Percentiles rank a stretch among this genome's conserved stretches.
phyloP scores from a whole-genome alignment of 2,113 vertebrate species.

The Reinhardtius hippoglossoides region DNA sequence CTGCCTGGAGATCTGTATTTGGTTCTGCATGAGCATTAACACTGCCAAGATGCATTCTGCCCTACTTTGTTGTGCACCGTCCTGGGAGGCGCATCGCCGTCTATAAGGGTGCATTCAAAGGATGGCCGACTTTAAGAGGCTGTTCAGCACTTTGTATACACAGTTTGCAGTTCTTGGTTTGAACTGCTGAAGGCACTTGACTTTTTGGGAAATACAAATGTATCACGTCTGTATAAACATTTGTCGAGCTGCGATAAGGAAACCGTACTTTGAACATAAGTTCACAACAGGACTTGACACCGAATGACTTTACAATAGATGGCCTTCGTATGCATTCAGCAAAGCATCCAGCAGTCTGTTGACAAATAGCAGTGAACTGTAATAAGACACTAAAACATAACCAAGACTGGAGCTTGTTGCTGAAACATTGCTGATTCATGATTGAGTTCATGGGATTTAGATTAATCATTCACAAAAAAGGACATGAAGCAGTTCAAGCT shows the following conservation, averaged over 20 bases:
- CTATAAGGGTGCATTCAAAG: constrained; percentile 45
- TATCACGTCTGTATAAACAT: neutral
- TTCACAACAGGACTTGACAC: neutral
- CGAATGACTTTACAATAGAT: no score
- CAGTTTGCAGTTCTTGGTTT: constrained; percentile 9
- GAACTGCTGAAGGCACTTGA: constrained; percentile 3
- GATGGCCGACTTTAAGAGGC: constrained; percentile 22
- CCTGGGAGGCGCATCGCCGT: constrained; percentile 29
- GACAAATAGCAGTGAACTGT: no score
- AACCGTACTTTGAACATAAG: neutral
- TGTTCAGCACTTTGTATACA: constrained; percentile 16
- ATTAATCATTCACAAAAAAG: neutral
- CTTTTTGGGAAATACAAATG: constrained; percentile 17
- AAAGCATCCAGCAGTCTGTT: neutral
- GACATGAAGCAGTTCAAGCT: neutral
- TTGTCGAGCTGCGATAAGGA: neutral
- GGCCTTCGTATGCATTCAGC: neutral
- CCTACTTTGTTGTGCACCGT: constrained; percentile 64
- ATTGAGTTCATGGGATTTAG: neutral
- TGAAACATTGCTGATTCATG: neutral
- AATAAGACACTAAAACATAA: neutral
- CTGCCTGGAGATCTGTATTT: constrained; percentile 35
- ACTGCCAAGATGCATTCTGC: constrained; percentile 39
- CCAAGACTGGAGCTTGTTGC: neutral
- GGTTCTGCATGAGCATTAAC: constrained; percentile 34